phyloP scores from a whole-genome alignment of 2,797 vertebrate genomes.

The Chromis chromis region DNA sequence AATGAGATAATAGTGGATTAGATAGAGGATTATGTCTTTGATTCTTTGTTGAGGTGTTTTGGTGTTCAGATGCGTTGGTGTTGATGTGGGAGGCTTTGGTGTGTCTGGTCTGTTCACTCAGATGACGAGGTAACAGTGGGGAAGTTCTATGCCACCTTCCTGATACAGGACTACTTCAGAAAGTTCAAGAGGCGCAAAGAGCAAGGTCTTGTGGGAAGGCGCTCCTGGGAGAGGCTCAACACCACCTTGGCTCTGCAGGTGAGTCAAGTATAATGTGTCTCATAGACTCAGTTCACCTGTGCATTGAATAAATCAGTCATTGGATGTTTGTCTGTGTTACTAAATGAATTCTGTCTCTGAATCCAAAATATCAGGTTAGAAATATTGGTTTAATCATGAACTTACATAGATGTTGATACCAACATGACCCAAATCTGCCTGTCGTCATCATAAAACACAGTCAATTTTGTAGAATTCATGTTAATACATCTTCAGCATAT shows the following conservation, averaged over 20 bases:
- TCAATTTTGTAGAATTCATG: too few species aligned
- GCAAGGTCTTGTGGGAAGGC: conserved; percentile 95
- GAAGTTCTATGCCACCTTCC: conserved; percentile 99
- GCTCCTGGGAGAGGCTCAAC: conserved; percentile 89
- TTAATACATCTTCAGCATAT: too few species aligned
- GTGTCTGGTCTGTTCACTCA: conserved; percentile 95
- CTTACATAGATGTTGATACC: neutral
- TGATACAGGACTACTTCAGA: conserved; percentile 99
- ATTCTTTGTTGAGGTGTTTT: neutral
- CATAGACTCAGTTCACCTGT: neutral
- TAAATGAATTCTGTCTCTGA: too few species aligned
- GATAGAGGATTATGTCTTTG: neutral
- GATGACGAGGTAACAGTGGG: conserved; percentile 99
- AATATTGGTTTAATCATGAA: too few species aligned
- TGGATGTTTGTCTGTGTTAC: too few species aligned
- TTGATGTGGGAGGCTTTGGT: conserved; percentile 89
- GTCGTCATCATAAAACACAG: too few species aligned
- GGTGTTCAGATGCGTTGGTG: conserved; percentile 52
- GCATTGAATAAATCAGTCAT: too few species aligned
- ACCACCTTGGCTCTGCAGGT: conserved; percentile 96
- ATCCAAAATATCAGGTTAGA: too few species aligned
- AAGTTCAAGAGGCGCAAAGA: conserved; percentile 99
- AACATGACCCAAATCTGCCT: neutral
- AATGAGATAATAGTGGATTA: neutral
- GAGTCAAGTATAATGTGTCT: conserved; percentile 58